Evolutionary conservation across 1,140 invertebrate species (phyloP), one percentile per base, ranked within the genome.

Genomic region (Cotesia typhae): DNA sequence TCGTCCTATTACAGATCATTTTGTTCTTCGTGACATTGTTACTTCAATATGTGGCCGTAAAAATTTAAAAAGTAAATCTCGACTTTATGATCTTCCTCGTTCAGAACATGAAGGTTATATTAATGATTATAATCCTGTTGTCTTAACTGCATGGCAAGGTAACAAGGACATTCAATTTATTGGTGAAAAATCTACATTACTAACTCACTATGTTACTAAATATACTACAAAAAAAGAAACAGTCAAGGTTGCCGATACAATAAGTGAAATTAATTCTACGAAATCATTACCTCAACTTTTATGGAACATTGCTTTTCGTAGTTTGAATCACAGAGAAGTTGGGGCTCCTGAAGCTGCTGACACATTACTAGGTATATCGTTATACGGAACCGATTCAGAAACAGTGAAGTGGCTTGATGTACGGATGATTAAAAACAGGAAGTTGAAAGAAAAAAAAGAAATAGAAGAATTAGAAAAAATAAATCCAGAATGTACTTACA

Each of bases 351-450:
- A 75, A 75, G 74, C 71, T 12, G 28, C 60, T 35, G 74, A 70
- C 55, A 65, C 66, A 55, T 75, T 28, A 28, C 1, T 28, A 20
- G 71, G 68, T 10, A 63, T 59, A 60, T 60, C 72, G 4, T 57
- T 73, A 4, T 69, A 77, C 47, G 71, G 68, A 7, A 77, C 76
- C 9, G 74, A 77, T 75, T n/a, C 71, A 38, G 17, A 70, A 12
- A 76, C 76, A 17, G 75, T 71, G 10, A 65, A 68, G 61, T 77
- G 76, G 76, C 3, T 77, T 9, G 74, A 74, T 66, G 41, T 51
- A 28, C 5, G 41, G 10, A 66, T 66, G 41, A 52, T 52, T 17
- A 17, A 47, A 12, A 52, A 20, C 3, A 35, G 64, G 28, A 66
- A 52, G 28, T 3, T 66, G 4, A 20, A 66, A 51, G 1, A 9